Conservation (phyloP, 1,140 invertebrate species). For the Zaprionus nigranus region DNA sequence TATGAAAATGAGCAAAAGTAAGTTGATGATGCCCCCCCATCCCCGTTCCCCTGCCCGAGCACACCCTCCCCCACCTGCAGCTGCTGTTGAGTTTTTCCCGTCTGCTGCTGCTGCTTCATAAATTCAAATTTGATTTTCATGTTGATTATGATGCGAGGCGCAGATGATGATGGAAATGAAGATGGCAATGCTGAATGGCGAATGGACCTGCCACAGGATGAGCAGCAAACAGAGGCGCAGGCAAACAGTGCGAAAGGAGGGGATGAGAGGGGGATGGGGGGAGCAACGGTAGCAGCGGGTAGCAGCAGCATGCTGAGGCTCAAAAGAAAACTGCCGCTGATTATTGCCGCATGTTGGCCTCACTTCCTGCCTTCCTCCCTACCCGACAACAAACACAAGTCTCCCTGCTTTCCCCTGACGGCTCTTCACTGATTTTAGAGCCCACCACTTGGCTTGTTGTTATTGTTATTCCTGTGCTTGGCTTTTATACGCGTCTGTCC, state of each 20-base stretch:
- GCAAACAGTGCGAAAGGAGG: neutral
- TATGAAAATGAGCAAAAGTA: constrained; percentile 76
- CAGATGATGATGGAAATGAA: constrained; percentile 78
- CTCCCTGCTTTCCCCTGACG: neutral
- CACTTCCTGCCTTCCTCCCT: no score
- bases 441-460: constrained; percentile 56
- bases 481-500: constrained; percentile 39
- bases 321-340: constrained; percentile 43
- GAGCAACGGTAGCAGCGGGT: neutral
- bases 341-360: constrained; percentile 26
- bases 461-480: constrained; percentile 27
- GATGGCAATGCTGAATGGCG: constrained; percentile 65
- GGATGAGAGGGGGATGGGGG: no score
- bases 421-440: constrained; percentile 53
- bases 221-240: neutral
- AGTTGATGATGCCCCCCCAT: constrained; percentile 48
- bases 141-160: constrained; percentile 77
- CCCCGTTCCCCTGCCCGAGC: neutral
- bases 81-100: constrained; percentile 20
- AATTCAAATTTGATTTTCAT: constrained; percentile 83
- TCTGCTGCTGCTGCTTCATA: constrained; percentile 62
- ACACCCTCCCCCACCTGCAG: neutral
- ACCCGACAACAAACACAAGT: neutral
- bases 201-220: constrained; percentile 34
- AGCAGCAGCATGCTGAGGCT: constrained; percentile 11